These are phyloP conservation scores for Gambelia wislizenii DNA, from an alignment of 2,797 vertebrate species.

Conservation along the genomic window DNA sequence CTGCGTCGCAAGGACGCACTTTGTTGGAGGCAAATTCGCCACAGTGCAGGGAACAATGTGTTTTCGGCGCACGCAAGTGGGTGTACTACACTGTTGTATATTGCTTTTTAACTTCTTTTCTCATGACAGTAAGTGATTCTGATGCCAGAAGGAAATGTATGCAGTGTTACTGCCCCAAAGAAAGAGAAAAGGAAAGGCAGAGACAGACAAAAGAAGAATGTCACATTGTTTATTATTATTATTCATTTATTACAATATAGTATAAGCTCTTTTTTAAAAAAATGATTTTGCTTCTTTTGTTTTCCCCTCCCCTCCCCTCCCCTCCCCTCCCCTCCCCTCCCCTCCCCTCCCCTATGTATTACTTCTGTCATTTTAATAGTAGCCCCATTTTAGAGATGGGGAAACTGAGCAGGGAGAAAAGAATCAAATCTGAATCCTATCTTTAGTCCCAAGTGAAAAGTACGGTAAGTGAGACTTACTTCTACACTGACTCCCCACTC, in stretches of 20 bases:
- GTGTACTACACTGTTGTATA: background rate
- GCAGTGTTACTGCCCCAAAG: background rate
- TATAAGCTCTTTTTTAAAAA: background rate
- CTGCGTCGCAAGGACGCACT: background rate
- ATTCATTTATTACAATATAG: background rate
- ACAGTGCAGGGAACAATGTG: background rate
- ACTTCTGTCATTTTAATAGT: background rate
- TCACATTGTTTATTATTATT: background rate
- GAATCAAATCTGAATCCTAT: background rate
- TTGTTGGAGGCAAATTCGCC: background rate
- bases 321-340: too few relatives aligned
- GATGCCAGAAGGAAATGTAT: slow-evolving; percentile 10
- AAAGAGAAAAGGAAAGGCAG: background rate
- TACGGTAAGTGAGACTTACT: too few relatives aligned
- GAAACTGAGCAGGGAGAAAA: background rate
- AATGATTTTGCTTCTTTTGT: background rate
- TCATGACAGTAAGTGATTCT: slow-evolving; percentile 33
- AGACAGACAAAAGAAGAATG: background rate
- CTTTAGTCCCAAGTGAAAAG: too few relatives aligned
- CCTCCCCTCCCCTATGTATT: background rate
- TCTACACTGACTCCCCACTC: too few relatives aligned
- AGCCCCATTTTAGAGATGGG: background rate
- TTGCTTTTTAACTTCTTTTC: slow-evolving; percentile 38
- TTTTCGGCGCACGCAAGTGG: background rate
- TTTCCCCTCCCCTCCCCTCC: too few relatives aligned